Conservation (phyloP, 2,888 invertebrate genomes). For the Rhyacophila evoluta region DNA sequence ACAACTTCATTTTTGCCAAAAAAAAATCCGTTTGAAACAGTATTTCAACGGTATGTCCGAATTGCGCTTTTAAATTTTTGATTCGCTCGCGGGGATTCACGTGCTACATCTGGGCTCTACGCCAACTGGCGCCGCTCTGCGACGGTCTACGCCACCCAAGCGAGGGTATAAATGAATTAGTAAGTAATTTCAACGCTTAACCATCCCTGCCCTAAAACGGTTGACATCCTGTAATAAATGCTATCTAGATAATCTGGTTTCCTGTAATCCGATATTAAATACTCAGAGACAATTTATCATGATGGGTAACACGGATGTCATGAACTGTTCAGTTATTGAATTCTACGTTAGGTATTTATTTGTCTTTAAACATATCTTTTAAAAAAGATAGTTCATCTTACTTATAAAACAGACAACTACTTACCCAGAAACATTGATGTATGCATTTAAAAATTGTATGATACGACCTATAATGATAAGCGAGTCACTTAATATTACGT, state of each 20-base stretch:
- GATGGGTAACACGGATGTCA: not conserved
- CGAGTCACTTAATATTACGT: no score
- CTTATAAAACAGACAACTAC: no score
- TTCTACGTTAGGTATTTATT: no score
- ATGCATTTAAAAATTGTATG: no score
- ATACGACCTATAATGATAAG: no score
- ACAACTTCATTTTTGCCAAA: not conserved
- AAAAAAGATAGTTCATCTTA: no score
- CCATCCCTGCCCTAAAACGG: slow-evolving; percentile 28
- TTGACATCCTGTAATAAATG: slow-evolving; percentile 40
- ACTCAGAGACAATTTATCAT: not conserved
- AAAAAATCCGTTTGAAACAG: not conserved
- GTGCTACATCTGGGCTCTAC: not conserved
- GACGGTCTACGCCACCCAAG: slow-evolving; percentile 15
- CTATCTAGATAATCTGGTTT: slow-evolving; percentile 11
- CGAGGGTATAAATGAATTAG: slow-evolving; percentile 41
- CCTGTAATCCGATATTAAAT: not conserved
- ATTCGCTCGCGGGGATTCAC: not conserved
- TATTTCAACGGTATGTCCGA: not conserved
- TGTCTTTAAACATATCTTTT: no score
- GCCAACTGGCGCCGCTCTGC: not conserved
- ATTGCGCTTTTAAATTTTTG: not conserved
- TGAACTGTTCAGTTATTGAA: no score
- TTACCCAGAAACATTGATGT: no score
- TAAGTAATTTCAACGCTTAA: slow-evolving; percentile 32